A percentile compares a stretch with the other conserved stretches of the same genome.
Evolutionary conservation across 2,888 invertebrate genomes (phyloP).

Genomic region (Drosophila yooni): DNA sequence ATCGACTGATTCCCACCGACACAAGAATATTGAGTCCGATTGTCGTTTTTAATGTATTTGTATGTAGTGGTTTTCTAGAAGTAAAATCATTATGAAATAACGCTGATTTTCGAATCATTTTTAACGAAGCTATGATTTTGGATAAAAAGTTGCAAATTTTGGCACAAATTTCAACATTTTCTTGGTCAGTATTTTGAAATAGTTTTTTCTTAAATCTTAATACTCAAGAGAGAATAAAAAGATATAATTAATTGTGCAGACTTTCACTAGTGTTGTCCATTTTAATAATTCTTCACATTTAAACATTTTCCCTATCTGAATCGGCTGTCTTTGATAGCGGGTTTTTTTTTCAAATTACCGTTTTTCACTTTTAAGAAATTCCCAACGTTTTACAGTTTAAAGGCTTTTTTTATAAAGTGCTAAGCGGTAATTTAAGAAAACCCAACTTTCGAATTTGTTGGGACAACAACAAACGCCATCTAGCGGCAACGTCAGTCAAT

Average conservation of each 20-base stretch:
- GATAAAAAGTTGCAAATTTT: background rate
- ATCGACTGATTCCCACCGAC: background rate
- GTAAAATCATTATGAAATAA: background rate
- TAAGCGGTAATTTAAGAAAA: slow-evolving; percentile 1
- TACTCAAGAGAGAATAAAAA: background rate
- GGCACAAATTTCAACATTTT: background rate
- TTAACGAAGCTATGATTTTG: background rate
- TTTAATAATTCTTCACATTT: background rate
- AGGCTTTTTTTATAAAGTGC: background rate
- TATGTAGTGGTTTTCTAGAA: background rate
- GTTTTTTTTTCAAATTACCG: too few relatives aligned
- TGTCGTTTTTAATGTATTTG: background rate
- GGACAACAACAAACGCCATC: slow-evolving; percentile 24
- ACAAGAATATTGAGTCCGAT: background rate
- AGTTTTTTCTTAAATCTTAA: background rate
- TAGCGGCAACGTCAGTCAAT: background rate
- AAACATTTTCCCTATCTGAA: background rate
- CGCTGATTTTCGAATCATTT: background rate
- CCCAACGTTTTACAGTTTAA: background rate
- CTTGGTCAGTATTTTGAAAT: background rate
- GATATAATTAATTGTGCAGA: too few relatives aligned
- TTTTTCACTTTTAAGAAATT: background rate
- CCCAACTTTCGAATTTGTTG: background rate
- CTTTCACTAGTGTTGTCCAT: background rate
- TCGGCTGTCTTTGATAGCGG: background rate